phyloP scores from a whole-genome alignment of 2,797 vertebrate species.

The Rhabdomys pumilio region DNA sequence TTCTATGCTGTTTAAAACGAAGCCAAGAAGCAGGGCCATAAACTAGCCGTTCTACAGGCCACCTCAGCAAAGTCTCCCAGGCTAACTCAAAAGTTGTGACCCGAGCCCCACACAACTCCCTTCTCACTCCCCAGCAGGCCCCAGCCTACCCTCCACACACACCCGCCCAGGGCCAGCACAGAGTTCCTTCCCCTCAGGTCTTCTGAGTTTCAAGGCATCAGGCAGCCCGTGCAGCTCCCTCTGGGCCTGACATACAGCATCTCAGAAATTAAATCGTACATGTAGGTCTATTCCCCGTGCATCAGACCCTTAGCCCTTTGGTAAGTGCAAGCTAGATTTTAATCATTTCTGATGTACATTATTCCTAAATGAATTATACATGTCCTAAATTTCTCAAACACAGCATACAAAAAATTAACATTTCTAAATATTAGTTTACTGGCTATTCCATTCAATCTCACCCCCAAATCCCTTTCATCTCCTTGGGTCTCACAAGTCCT shows the following conservation, averaged over 20 bases:
- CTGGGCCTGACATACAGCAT: not conserved
- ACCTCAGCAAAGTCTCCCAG: slow-evolving; percentile 30
- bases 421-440: slow-evolving; percentile 71
- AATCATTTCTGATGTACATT: slow-evolving; percentile 52
- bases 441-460: slow-evolving; percentile 6
- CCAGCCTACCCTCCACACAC: not conserved
- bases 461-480: slow-evolving; percentile 50
- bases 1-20: slow-evolving; percentile 65
- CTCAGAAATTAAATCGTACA: slow-evolving; percentile 36
- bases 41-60: slow-evolving; percentile 48
- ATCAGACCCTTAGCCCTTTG: slow-evolving; percentile 11
- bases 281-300: not conserved
- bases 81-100: slow-evolving; percentile 10
- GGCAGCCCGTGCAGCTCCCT: not conserved
- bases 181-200: not conserved
- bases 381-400: slow-evolving; percentile 66
- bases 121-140: not conserved
- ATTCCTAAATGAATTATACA: slow-evolving; percentile 59
- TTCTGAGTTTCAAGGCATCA: not conserved
- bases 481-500: slow-evolving; percentile 37
- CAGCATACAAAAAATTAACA: slow-evolving; percentile 57
- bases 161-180: not conserved
- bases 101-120: not conserved
- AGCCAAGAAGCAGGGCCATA: slow-evolving; percentile 60
- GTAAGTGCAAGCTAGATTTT: slow-evolving; percentile 46